A percentile compares a stretch with the other conserved stretches of the same genome.
These are phyloP conservation scores for Acanthisitta chloris DNA, from an alignment of 2,113 vertebrate species.

Conservation along the genomic window DNA sequence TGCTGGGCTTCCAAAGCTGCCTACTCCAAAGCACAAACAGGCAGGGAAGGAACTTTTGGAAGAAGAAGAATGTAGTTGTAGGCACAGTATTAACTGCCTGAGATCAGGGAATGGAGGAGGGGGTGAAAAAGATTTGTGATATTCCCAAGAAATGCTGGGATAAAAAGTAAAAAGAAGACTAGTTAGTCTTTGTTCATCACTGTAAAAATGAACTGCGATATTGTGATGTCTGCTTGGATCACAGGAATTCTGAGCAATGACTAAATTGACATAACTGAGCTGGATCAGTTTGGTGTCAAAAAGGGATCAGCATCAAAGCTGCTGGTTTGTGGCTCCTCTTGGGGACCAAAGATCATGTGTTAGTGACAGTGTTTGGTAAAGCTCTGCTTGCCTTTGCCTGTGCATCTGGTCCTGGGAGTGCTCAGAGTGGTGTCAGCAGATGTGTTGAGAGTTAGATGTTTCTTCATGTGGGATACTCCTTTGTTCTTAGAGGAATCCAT, in stretches of 20 bases:
- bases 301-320: neutral
- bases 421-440: neutral
- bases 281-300: neutral
- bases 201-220: neutral
- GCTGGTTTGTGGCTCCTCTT: neutral
- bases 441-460: neutral
- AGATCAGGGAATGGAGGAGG: conserved; percentile 2
- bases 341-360: neutral
- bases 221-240: neutral
- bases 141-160: conserved; percentile 23
- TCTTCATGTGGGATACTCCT: neutral
- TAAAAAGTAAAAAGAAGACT: neutral
- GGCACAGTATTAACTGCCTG: conserved; percentile 14
- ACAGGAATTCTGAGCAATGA: neutral
- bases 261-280: neutral
- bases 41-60: neutral
- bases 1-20: neutral
- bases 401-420: neutral
- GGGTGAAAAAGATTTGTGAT: neutral
- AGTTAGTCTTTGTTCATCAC: neutral
- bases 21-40: neutral
- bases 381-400: neutral
- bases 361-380: neutral
- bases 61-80: neutral
- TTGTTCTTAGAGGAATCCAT: neutral